Conservation (phyloP, 2,888 invertebrate species). For the Phyllotreta striolata region DNA sequence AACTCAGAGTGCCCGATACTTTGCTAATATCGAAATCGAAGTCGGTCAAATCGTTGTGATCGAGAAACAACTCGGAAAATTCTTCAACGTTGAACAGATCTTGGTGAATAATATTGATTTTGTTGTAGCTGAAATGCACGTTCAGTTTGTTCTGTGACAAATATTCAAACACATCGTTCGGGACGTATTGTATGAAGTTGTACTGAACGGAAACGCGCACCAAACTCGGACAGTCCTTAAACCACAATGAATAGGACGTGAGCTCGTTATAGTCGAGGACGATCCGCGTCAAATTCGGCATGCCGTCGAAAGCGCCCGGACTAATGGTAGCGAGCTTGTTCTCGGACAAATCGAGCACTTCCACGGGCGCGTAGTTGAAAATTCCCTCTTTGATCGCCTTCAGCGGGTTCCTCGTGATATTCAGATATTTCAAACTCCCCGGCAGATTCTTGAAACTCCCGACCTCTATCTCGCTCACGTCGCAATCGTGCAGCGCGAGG, state of each 20-base stretch:
- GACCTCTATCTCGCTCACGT: conserved; percentile 47
- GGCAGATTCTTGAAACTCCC: conserved; percentile 46
- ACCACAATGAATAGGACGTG: conserved; percentile 45
- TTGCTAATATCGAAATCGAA: conserved; percentile 43
- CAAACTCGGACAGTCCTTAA: conserved; percentile 48
- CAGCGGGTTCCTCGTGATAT: conserved; percentile 48
- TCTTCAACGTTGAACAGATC: conserved; percentile 46
- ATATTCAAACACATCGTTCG: conserved; percentile 44
- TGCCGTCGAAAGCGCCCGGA: conserved; percentile 50
- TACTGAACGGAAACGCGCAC: conserved; percentile 46
- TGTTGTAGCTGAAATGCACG: conserved; percentile 51
- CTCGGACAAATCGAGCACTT: conserved; percentile 47
- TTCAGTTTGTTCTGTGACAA: conserved; percentile 43
- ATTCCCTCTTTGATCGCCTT: conserved; percentile 46
- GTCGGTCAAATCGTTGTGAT: conserved; percentile 49
- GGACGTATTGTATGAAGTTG: conserved; percentile 50
- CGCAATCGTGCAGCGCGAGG: conserved; percentile 47
- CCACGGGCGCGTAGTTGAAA: conserved; percentile 47
- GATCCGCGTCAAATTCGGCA: conserved; percentile 45
- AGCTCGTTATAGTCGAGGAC: conserved; percentile 51
- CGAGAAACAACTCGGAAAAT: conserved; percentile 48
- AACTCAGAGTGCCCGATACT: conserved; percentile 44
- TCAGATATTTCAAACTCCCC: conserved; percentile 43
- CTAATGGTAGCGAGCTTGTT: conserved; percentile 48
- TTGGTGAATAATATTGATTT: conserved; percentile 47